Base-by-base conservation (phyloP, 92 coral and sea anemone genomes). In the Epizoanthus ramosus region DNA sequence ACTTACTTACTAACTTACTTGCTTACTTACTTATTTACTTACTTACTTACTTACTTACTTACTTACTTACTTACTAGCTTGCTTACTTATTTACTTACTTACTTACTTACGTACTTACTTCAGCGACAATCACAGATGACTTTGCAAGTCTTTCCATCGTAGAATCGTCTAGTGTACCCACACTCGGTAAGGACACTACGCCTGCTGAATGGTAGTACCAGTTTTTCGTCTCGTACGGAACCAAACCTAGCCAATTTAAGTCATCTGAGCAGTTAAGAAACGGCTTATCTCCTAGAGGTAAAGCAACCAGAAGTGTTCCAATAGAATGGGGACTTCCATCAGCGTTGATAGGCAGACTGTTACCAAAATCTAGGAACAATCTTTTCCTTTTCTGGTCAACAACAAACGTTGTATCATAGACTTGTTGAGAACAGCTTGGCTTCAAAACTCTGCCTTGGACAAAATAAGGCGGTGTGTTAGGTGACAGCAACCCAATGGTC, bases 281-380 rank as follows among this genome's bases (percentile, higher is more conserved):
- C 3, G 54, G 54, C 16, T 72, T 75, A 19, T 13, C 19, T 15
- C 63, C 35, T 1, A 54, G 22, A n/a, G 79, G 53, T 3, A 84
- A 57, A 4, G 81, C 88, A 37, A 92, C 83, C 47, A 45, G 56
- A 31, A 74, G 74, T 7, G 68, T 35, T 14, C 57, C 63, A 0
- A 80, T 41, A 28, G 47, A 18, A 24, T 86, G 33, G n/a, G 15
- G 54, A 50, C 74, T 41, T 18, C 93, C 91, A 58, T 59, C 72
- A 16, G 57, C 60, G 18, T 70, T 23, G 18, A 75, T 85, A 50
- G 82, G 91, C 1, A 89, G 54, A 57, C 87, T 84, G 80, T 92
- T 92, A 15, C 93, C 93, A 52, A 92, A 76, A 81, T 92, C 93
- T 8, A 90, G 35, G 54, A 74, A 73, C n/a, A 89, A 25, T 25